Percentiles rank a stretch among this genome's conserved stretches.
These are phyloP conservation scores for Oscarella lobularis DNA, from an alignment of 37 sponge, comb jelly and placozoan genomes.

Conservation along the genomic window DNA sequence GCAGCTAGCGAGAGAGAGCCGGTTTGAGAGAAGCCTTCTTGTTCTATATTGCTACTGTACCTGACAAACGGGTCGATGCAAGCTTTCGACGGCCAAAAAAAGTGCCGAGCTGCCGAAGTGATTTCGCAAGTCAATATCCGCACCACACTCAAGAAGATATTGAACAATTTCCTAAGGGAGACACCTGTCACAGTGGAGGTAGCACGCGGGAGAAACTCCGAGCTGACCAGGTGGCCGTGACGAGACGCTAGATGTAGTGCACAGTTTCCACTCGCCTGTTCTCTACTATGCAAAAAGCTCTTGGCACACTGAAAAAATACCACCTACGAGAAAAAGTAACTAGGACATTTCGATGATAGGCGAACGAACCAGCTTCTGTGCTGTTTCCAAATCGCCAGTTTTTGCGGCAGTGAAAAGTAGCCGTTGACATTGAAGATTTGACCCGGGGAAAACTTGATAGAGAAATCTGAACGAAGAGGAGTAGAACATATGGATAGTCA, in stretches of 20 bases:
- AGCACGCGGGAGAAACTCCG: too few species aligned
- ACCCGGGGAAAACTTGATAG: background rate
- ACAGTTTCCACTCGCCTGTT: background rate
- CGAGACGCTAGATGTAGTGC: background rate
- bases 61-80: background rate
- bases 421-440: conserved; percentile 6
- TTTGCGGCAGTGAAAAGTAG: background rate
- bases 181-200: too few species aligned
- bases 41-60: background rate
- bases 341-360: background rate
- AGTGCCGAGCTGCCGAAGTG: background rate
- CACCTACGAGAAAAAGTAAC: background rate
- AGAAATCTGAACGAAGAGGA: too few species aligned
- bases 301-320: background rate
- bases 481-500: too few species aligned
- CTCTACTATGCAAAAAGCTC: background rate
- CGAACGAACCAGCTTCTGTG: background rate
- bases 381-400: background rate
- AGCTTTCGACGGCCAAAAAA: background rate
- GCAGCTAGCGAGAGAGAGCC: conserved; percentile 32
- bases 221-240: background rate
- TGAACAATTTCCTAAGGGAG: background rate
- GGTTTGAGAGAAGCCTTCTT: too few species aligned
- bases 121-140: background rate
- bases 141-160: background rate